Conservation (phyloP, 2,797 vertebrate genomes). For the Enteromius mattozi region DNA sequence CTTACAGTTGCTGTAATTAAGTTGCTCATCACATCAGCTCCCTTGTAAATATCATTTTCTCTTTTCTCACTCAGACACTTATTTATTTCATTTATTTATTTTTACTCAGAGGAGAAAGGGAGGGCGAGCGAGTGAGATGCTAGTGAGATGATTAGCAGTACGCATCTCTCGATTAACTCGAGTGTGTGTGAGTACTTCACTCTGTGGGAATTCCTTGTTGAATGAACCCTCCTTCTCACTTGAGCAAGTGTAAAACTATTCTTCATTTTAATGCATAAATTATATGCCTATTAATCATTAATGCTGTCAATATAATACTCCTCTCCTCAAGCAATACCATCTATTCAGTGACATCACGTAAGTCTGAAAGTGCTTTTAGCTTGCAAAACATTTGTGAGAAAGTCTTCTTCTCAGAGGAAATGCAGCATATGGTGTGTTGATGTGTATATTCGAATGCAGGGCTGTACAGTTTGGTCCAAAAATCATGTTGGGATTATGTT, state of each 20-base stretch:
- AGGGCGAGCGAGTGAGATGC: conserved; percentile 1
- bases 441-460: background rate
- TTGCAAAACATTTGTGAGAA: background rate
- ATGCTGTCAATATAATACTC: conserved; percentile 37
- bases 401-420: background rate
- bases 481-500: conserved; percentile 1
- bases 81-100: conserved; percentile 51
- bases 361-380: conserved; percentile 6
- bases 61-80: conserved; percentile 35
- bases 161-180: conserved; percentile 57
- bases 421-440: conserved; percentile 13
- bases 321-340: conserved; percentile 17
- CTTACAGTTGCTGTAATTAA: conserved; percentile 55
- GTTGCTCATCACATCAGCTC: conserved; percentile 45
- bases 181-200: conserved; percentile 58
- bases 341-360: conserved; percentile 3
- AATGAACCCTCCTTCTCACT: conserved; percentile 23
- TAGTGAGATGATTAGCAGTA: conserved; percentile 57
- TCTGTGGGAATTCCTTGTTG: conserved; percentile 52
- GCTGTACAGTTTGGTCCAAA: background rate
- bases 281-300: conserved; percentile 48
- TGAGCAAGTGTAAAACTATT: conserved; percentile 22
- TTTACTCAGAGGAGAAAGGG: conserved; percentile 24
- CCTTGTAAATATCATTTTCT: conserved; percentile 57
- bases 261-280: conserved; percentile 46